Percentiles rank a stretch among this genome's conserved stretches.
These are phyloP conservation scores for Enteromius fasciolatus DNA, from an alignment of 2,797 vertebrate genomes.

Conservation along the genomic window DNA sequence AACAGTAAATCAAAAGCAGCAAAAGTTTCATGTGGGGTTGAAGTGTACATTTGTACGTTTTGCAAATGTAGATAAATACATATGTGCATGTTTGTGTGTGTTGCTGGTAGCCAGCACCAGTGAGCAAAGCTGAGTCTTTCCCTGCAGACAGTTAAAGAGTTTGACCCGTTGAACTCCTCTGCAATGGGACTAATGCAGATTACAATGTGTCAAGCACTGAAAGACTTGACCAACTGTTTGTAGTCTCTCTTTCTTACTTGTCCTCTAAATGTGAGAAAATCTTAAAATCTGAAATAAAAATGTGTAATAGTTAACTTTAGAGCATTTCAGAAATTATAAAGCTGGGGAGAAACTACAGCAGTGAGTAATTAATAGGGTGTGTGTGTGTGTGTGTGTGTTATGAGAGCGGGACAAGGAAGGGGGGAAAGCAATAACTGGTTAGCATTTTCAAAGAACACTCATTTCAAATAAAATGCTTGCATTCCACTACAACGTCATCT, in stretches of 20 bases:
- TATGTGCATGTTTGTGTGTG: neutral
- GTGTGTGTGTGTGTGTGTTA: conserved; percentile 39
- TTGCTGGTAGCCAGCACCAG: conserved; percentile 54
- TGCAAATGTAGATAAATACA: neutral
- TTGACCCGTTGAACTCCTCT: conserved; percentile 79
- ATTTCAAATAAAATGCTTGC: conserved; percentile 47
- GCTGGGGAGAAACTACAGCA: conserved; percentile 35
- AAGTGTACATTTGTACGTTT: neutral
- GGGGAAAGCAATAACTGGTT: conserved; percentile 48
- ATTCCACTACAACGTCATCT: conserved; percentile 46
- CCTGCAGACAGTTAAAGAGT: conserved; percentile 81
- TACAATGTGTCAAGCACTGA: conserved; percentile 77
- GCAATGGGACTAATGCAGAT: conserved; percentile 82
- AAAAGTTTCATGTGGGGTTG: neutral
- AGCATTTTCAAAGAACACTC: conserved; percentile 50
- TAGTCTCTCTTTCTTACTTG: conserved; percentile 46
- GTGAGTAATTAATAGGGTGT: conserved; percentile 49
- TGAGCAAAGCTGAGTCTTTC: conserved; percentile 64
- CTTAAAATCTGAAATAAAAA: conserved; percentile 28
- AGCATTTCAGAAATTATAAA: conserved; percentile 40
- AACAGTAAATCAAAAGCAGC: neutral
- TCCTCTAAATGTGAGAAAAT: conserved; percentile 52
- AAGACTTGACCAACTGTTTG: conserved; percentile 77
- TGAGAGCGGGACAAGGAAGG: conserved; percentile 29
- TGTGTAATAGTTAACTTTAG: conserved; percentile 21